Conservation (phyloP, 2,113 vertebrate genomes). For the Cisticola juncidis region DNA sequence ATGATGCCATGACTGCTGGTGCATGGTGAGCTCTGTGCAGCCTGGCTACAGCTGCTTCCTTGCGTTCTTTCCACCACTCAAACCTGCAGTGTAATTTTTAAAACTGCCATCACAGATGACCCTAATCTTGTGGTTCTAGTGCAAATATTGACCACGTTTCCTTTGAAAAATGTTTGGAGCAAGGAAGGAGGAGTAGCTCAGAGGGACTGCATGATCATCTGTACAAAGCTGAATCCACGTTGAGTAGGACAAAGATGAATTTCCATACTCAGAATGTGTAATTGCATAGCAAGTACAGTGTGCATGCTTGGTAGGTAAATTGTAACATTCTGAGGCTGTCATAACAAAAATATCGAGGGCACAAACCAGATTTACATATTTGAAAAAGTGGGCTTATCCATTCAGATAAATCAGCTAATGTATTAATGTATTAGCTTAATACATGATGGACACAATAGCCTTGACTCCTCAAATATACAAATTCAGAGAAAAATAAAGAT, state of each 20-base stretch:
- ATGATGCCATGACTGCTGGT: not conserved
- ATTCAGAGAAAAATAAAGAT: not conserved
- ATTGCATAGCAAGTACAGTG: not conserved
- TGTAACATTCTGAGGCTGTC: not conserved
- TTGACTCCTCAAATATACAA: not conserved
- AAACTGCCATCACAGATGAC: not conserved
- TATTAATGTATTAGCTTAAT: not conserved
- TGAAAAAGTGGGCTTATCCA: not conserved
- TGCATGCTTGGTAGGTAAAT: not conserved
- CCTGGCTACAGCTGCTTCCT: not conserved
- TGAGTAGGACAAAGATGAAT: not conserved
- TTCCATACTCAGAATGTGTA: not conserved
- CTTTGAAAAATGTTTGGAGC: not conserved
- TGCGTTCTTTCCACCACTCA: not conserved
- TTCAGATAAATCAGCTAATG: not conserved
- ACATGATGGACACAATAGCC: not conserved
- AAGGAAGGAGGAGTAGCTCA: not conserved
- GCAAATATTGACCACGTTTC: conserved; percentile 26
- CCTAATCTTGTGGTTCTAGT: not conserved
- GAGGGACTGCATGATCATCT: not conserved
- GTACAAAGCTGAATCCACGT: not conserved
- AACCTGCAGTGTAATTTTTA: not conserved
- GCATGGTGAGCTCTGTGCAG: not conserved
- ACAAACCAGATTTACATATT: not conserved
- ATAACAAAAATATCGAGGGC: not conserved